Evolutionary conservation across 64 coral and sea anemone species (phyloP).

Genomic region (Anthopleura sola): DNA sequence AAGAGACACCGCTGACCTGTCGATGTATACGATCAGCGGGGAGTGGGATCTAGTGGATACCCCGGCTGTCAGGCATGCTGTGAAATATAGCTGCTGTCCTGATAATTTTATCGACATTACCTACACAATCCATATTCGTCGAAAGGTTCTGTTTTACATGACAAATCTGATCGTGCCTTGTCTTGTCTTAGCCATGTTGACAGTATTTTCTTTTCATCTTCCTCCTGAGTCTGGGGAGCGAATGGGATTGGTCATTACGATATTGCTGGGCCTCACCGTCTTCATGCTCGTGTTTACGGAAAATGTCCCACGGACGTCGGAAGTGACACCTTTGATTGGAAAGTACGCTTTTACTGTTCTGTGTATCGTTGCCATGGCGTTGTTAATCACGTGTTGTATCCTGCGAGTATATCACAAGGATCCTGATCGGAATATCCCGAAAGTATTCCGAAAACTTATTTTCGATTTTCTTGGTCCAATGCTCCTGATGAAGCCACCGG

Average conservation of each 20-base stretch:
- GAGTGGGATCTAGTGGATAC: constrained; percentile 76
- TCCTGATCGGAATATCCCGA: constrained; percentile 53
- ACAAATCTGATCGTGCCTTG: constrained; percentile 90
- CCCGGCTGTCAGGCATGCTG: constrained; percentile 34
- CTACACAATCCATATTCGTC: constrained; percentile 72
- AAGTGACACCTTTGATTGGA: constrained; percentile 81
- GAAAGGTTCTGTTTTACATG: constrained; percentile 84
- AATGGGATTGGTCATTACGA: constrained; percentile 81
- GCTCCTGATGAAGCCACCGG: constrained; percentile 49
- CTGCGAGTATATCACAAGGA: constrained; percentile 60
- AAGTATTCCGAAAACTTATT: constrained; percentile 56
- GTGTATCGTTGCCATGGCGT: constrained; percentile 60
- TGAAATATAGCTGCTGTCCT: constrained; percentile 66
- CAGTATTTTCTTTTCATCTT: constrained; percentile 75
- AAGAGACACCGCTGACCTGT: constrained; percentile 45
- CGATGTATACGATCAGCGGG: constrained; percentile 71
- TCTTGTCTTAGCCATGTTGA: constrained; percentile 60
- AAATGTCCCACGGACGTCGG: constrained; percentile 74
- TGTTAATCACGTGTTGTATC: constrained; percentile 71
- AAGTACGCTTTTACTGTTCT: constrained; percentile 85
- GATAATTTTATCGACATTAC: constrained; percentile 82
- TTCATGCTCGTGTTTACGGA: constrained; percentile 92
- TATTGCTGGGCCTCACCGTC: constrained; percentile 77
- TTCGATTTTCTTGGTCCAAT: constrained; percentile 63
- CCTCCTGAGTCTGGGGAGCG: constrained; percentile 88